Base-by-base conservation (phyloP, 2,113 vertebrate genomes). In the Psephotus haematonotus region DNA sequence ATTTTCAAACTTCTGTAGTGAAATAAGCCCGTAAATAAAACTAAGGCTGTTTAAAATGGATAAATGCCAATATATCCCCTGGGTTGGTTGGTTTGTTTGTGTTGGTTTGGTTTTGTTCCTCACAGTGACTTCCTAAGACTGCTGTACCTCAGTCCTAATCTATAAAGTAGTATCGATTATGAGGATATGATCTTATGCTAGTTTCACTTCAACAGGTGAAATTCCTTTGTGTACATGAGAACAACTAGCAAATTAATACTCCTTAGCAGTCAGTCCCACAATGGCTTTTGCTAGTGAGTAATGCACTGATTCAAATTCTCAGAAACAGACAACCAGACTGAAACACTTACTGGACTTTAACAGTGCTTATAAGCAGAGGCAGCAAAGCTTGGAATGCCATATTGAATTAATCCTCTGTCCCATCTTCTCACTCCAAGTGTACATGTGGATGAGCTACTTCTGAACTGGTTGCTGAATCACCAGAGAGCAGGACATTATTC, bases 311-410 rank as follows among this genome's bases (percentile, higher is more conserved):
- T 47, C 53, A 33, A 29, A 85, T 67, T 65, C 41, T 49, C 43
- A 63, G 25, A 55, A 69, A 43, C 62, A 47, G 33, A 14, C 3
- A 3, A 35, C 18, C 25, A 33, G 17, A 33, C 29, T 49, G 47
- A 63, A 86, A 44, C 15, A 17, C 44, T 50, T 18, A 43, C 64
- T 59, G 16, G 23, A 63, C 49, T 67, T 65, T 11, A 77, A 46
- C 8, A 52, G 64, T 2, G 2, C 13, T 46, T 50, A 15, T 13
- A 82, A 64, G 50, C 10, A 41, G 33, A 71, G 12, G 17, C 24
- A 41, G 15, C 29, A 28, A 1, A 46, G 20, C 60, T 33, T 68
- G 22, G 17, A 79, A 41, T 0, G 0, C 46, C 16, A 11, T 15
- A 18, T 35, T 49, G 27, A 63, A 68, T 69, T 43, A 43, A 63